Base-by-base conservation (phyloP, 2,797 vertebrate species). In the Tragelaphus oryx region DNA sequence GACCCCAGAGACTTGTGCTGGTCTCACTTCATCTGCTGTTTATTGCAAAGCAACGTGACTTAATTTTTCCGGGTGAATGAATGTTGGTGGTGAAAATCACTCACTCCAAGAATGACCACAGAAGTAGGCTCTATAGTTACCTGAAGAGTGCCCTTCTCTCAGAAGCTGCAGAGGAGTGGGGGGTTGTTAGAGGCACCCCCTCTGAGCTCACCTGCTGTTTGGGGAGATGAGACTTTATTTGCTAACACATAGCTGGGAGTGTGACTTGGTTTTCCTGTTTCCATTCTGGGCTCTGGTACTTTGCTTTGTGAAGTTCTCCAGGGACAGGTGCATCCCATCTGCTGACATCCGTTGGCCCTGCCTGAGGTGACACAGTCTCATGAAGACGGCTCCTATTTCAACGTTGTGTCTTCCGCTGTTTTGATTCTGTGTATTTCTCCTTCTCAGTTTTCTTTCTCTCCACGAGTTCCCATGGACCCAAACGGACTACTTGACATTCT, bases 231-330 rank as follows among this genome's bases (percentile, higher is more conserved):
- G 17, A 88, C 13, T 86, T 93, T 59, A 71, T 90, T 95, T 94
- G 76, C 57, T 92, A 50, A 88, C 78, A 52, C 13, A 1, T 92
- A 59, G 71, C 79, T 59, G 52, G 62, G 28, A 76, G 33, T 80
- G 37, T 81, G 59, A 50, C 87, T 94, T 92, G 94, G 41, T 78
- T 87, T 95, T 89, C 62, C 82, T 83, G 30, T 71, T 96, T 93
- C 76, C 62, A 28, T 88, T 95, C 52, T 82, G 57, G 71, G 87
- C 33, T 93, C 71, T 62, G 71, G 30, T 62, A 44, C 59, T 97
- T 95, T 85, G 12, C 50, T 94, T 75, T 54, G 79, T 68, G 89
- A 86, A 22, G 44, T 28, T 90, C 89, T 88, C 55, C 46, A 12
- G 37, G 33, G 68, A 84, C 75, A 95, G 82, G 83, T 94, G 62